Base-by-base conservation (phyloP, 2,113 vertebrate species). In the Elephas maximus region DNA sequence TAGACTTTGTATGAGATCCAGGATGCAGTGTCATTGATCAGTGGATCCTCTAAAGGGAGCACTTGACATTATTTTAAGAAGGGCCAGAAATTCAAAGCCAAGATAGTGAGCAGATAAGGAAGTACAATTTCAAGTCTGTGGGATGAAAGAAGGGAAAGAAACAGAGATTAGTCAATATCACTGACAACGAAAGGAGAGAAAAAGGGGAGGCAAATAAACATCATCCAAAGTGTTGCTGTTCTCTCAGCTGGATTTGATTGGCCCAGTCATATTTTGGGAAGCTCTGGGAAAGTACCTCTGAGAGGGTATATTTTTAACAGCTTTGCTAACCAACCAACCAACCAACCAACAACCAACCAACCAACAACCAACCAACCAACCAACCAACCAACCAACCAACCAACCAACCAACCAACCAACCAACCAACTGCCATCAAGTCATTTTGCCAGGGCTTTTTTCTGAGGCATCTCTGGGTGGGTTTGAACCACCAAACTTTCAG, bases 71-170 rank as follows among this genome's bases (percentile, higher is more conserved):
- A 37, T 81, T 93, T 93, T 51, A 78, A 82, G 67, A 79, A 88
- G 69, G 44, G 4, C 37, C 51, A 83, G 51, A 83, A 62, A 95
- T 87, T 90, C 88, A 78, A 73, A 91, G 76, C 51, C 23, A 92
- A 82, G 41, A 77, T 51, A 78, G 65, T 73, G 21, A 73, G 33
- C 57, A 63, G 74, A 71, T 51, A 30, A 73, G 21, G 3, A 88
- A 86, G 37, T 30, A 44, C 74, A 37, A 24, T 65, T 73, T 14
- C 20, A 44, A 37, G 15, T 57, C 4, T 30, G 30, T 44, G 37
- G 73, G 44, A 57, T 73, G 67, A 85, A 97, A 86, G 30, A 53
- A 74, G 37, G 74, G 62, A 60, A 71, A 48, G 41, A 69, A 83
- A 67, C 24, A 90, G 60, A 92, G 45, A 78, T 20, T 26, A 48